Percentiles rank a stretch among this genome's conserved stretches.
These are phyloP conservation scores for Dipodomys spectabilis DNA, from an alignment of 2,113 vertebrate genomes.

Conservation along the genomic window DNA sequence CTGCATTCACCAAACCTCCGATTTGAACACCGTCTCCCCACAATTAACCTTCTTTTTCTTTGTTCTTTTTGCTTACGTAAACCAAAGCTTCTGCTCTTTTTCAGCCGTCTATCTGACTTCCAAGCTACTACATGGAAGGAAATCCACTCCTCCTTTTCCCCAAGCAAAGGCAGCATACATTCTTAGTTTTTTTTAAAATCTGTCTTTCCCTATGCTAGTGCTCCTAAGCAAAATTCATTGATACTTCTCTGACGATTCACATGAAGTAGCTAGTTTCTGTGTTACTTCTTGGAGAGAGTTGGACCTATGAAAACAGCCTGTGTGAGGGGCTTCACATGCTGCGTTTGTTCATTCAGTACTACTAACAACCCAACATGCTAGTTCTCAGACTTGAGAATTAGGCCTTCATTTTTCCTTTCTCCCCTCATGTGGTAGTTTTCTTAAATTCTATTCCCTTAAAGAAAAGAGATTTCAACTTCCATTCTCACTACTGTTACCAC, in stretches of 20 bases:
- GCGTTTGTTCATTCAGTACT: background rate
- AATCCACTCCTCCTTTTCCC: background rate
- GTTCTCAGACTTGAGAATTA: background rate
- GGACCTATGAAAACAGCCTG: background rate
- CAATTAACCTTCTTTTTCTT: too few species aligned
- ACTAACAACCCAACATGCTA: background rate
- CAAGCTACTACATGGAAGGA: background rate
- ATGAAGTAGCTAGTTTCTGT: background rate
- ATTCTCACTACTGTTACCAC: background rate
- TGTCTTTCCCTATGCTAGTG: background rate
- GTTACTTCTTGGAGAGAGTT: background rate
- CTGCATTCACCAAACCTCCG: background rate
- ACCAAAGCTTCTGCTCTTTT: background rate
- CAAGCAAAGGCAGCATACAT: background rate
- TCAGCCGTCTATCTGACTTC: background rate
- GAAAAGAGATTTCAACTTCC: background rate
- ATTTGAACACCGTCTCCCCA: background rate
- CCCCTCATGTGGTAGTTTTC: background rate
- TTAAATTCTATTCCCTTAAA: background rate
- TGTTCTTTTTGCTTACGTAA: conserved; percentile 1
- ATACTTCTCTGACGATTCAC: background rate
- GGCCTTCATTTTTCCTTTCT: background rate
- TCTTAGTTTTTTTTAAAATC: background rate
- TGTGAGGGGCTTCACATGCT: background rate
- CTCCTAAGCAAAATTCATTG: background rate